Evolutionary conservation across 2,888 invertebrate species (phyloP).

Genomic region (Hemithea aestivaria): DNA sequence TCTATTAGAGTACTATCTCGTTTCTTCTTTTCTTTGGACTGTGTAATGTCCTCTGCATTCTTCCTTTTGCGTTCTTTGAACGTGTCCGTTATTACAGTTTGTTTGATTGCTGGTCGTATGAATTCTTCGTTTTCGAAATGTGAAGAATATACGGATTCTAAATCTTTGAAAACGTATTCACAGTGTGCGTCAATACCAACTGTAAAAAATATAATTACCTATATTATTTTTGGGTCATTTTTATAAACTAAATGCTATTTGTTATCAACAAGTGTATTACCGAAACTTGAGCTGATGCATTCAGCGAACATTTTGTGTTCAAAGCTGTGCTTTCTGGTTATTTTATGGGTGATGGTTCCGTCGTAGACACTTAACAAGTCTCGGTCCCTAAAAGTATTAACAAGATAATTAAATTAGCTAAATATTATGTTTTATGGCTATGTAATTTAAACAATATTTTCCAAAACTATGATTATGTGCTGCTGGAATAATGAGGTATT

Average conservation of each 20-base stretch:
- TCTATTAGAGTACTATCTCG: conserved; percentile 48
- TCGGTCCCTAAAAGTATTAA: conserved; percentile 46
- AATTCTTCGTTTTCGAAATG: conserved; percentile 3
- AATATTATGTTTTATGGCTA: no score
- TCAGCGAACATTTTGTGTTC: conserved; percentile 72
- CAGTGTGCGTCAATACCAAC: conserved; percentile 74
- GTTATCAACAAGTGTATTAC: no score
- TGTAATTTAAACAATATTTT: no score
- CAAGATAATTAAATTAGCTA: no score
- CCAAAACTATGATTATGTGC: no score
- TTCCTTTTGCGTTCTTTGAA: conserved; percentile 58
- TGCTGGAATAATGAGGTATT: no score
- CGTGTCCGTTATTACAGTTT: conserved; percentile 43
- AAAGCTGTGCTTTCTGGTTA: conserved; percentile 55
- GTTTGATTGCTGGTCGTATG: conserved; percentile 24
- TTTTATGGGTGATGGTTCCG: conserved; percentile 57
- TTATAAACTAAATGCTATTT: no score
- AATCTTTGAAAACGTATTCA: conserved; percentile 52
- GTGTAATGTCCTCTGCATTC: conserved; percentile 33
- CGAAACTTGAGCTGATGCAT: conserved; percentile 80
- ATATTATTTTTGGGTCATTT: neutral
- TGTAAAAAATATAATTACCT: conserved; percentile 41
- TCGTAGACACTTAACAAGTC: conserved; percentile 65
- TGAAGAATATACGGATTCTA: conserved; percentile 26
- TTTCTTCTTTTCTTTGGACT: conserved; percentile 61